Base-by-base conservation (phyloP, 1,140 invertebrate genomes). In the Orussus abietinus region DNA sequence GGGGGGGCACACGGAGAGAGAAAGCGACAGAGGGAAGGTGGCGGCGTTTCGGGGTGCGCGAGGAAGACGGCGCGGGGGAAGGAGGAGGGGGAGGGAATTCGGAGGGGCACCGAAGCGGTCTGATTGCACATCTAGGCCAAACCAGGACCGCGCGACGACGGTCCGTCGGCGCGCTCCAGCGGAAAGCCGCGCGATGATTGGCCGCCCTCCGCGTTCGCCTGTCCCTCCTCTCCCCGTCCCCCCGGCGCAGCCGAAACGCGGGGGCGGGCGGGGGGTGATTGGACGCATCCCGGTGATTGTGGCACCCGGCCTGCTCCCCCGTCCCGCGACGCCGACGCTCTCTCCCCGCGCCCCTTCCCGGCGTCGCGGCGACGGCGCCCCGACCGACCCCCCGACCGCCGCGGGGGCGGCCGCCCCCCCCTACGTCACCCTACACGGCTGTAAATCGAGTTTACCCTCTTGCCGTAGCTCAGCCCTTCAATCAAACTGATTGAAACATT, bases 251-350 rank as follows among this genome's bases (percentile, higher is more conserved):
- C 68, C 52, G 64, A 75, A 75, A 76, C 74, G 69, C 71, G 72
- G 67, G 72, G 73, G 73, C 72, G 71, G 72, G 69, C 70, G 71
- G 74, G 74, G 77, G 74, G 76, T 80, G 77, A 80, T 78, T 78
- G 78, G 77, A 78, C 75, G 76, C 77, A 79, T 79, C 77, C 75
- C 74, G 77, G 76, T 78, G 77, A 78, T 78, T 78, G 76, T 78
- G 73, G 76, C 75, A 72, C 77, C 77, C 73, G 62, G 64, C 72
- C 69, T 46, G 53, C 52, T 11, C 5, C n/a, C n/a, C n/a, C n/a
- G n/a, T n/a, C n/a, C 46, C 36, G 37, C 42, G 7, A 34, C 43
- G 38, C 11, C 30, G 21, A 29, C 44, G 28, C 29, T 29, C 28
- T 32, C 38, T 53, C 47, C 55, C 57, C 30, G 47, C 42, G 55